These are phyloP conservation scores for Istiophorus platypterus DNA, from an alignment of 2,113 vertebrate species.

Conservation along the genomic window DNA sequence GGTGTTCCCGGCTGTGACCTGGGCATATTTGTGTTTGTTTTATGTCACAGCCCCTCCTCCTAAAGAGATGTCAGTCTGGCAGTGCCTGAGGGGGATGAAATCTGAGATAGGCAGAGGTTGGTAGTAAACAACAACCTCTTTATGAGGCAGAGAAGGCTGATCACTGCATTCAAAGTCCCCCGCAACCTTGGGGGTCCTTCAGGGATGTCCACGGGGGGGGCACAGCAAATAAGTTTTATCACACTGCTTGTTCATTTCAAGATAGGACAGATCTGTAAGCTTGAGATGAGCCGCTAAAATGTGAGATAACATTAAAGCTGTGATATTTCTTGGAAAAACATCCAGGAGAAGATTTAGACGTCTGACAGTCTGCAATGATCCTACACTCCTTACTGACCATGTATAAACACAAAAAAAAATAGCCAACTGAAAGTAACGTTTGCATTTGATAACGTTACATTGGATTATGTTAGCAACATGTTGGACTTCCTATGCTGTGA, in stretches of 20 bases:
- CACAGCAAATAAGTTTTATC: neutral
- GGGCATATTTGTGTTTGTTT: constrained; percentile 78
- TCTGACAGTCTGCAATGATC: neutral
- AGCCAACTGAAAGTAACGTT: neutral
- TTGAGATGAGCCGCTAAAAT: neutral
- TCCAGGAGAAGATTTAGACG: neutral
- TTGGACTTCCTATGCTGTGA: neutral
- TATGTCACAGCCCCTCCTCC: constrained; percentile 77
- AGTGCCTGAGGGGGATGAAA: constrained; percentile 78
- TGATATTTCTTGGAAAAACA: neutral
- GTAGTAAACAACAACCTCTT: constrained; percentile 81
- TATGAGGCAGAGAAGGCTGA: constrained; percentile 67
- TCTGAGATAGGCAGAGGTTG: constrained; percentile 73
- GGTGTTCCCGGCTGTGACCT: constrained; percentile 58
- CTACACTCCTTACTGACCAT: neutral
- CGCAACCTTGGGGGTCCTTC: neutral
- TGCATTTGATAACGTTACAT: too few species aligned
- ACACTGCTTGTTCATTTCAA: constrained; percentile 27
- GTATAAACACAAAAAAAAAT: neutral
- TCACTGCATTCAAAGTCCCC: constrained; percentile 51
- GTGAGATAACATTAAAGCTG: neutral
- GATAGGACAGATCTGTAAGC: neutral
- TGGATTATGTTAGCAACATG: neutral
- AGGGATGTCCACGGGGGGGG: neutral
- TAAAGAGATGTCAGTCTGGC: constrained; percentile 73